Evolutionary conservation across 2,113 vertebrate genomes (phyloP).

Genomic region (Spilogale gracilis): DNA sequence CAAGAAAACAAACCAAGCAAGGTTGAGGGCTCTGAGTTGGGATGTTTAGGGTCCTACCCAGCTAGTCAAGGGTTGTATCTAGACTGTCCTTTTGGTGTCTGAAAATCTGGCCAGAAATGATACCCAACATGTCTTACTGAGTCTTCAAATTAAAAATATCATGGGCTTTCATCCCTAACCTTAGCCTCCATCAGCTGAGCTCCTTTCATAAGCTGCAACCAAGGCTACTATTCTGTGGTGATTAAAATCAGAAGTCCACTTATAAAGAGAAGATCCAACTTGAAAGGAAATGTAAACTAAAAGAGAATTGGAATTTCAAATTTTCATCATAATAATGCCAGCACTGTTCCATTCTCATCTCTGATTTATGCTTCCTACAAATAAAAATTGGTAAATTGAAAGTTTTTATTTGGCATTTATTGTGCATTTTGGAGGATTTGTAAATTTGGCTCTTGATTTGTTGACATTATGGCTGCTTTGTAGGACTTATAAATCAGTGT

Average conservation of each 20-base stretch:
- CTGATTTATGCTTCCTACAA: slow-evolving; percentile 66
- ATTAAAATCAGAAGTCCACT: slow-evolving; percentile 54
- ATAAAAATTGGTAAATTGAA: slow-evolving; percentile 72
- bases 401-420: slow-evolving; percentile 76
- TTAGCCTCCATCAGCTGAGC: neutral
- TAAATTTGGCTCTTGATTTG: slow-evolving; percentile 70
- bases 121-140: neutral
- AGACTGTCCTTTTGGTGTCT: neutral
- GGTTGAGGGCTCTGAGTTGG: neutral
- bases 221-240: slow-evolving; percentile 1
- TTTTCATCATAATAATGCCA: slow-evolving; percentile 55
- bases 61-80: neutral
- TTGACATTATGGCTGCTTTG: neutral
- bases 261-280: slow-evolving; percentile 27
- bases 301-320: slow-evolving; percentile 47
- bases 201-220: neutral
- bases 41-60: accelerated
- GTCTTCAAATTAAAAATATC: neutral
- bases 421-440: slow-evolving; percentile 61
- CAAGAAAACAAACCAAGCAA: neutral
- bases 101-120: neutral
- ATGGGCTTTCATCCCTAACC: neutral
- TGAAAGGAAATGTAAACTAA: slow-evolving; percentile 35
- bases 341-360: neutral
- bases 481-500: slow-evolving; percentile 63